Evolutionary conservation across 2,888 invertebrate species (phyloP), one percentile per base, ranked within the genome.

Genomic region (Cremastinae sp.): DNA sequence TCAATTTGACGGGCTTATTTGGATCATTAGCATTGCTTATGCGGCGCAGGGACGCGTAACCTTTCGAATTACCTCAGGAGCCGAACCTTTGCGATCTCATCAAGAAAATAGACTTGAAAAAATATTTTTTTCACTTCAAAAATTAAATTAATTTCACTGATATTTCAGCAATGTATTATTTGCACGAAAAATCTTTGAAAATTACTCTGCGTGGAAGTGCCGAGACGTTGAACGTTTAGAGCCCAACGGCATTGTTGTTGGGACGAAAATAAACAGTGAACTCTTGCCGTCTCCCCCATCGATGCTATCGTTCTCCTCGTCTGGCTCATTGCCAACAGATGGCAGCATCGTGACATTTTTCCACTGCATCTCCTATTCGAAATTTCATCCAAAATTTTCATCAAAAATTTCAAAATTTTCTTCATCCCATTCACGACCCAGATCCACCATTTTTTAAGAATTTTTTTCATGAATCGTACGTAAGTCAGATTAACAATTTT

Each of bases 191-290:
- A 37, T 35, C 9, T 3, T 12, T 20, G 20, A 58, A 22, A 58
- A 58, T 66, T 39, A 56, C 68, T 20, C 35, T 8, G 16, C 37
- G 35, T 53, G 69, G 64, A 37, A 69, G 45, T 43, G 16, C 58
- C 51, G 47, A 49, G 62, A 69, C 53, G 55, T 16, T 14, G 14
- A 49, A 20, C 14, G 59, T 55, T 66, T 14, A 20, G 53, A 70
- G 56, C 5, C 64, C 76, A 65, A 73, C 72, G 64, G 76, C 59
- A 73, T 76, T 73, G 64, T 76, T 73, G 73, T 73, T 53, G 64
- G 37, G 76, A 76, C 76, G 45, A 73, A 76, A 76, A 76, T 76
- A 76, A 76, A 76, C 73, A 73, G 64, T 62, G 47, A 62, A 56
- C 35, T 53, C 65, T 70, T 69, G 55, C 73, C 68, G 45, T 16